phyloP scores from a whole-genome alignment of 2,888 invertebrate genomes.

The Agriopis leucophaearia region DNA sequence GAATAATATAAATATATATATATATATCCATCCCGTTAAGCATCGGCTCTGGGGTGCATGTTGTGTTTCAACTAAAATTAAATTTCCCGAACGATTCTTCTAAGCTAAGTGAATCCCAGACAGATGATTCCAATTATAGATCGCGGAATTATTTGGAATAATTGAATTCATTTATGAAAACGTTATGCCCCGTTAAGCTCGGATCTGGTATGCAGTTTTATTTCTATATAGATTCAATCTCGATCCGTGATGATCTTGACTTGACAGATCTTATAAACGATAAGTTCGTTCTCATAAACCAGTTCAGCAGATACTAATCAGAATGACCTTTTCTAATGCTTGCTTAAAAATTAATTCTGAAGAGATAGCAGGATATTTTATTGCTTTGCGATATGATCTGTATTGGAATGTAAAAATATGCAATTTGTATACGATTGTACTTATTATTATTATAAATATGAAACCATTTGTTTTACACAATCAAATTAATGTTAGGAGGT shows the following conservation, averaged over 20 bases:
- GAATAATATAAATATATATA: no score
- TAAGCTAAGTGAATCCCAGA: no score
- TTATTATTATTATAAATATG: neutral
- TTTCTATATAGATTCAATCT: conserved; percentile 7
- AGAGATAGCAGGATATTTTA: conserved; percentile 19
- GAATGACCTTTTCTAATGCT: conserved; percentile 17
- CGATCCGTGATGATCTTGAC: conserved; percentile 5
- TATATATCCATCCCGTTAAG: no score
- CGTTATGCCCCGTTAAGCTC: neutral
- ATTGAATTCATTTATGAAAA: neutral
- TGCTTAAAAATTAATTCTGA: conserved; percentile 6
- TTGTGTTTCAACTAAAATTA: no score
- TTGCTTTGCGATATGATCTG: conserved; percentile 18
- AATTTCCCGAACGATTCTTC: no score
- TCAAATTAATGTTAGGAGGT: neutral
- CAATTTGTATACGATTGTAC: neutral
- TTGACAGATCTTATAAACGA: conserved; percentile 6
- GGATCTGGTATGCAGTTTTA: neutral
- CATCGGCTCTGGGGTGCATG: no score
- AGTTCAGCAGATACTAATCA: conserved; percentile 8
- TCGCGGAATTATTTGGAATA: neutral
- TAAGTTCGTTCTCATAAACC: conserved; percentile 11
- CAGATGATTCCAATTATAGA: neutral
- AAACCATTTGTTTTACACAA: neutral
- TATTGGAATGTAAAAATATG: conserved; percentile 6